Conservation (phyloP, 2,888 invertebrate genomes). For the Ennomos quercinarius region DNA sequence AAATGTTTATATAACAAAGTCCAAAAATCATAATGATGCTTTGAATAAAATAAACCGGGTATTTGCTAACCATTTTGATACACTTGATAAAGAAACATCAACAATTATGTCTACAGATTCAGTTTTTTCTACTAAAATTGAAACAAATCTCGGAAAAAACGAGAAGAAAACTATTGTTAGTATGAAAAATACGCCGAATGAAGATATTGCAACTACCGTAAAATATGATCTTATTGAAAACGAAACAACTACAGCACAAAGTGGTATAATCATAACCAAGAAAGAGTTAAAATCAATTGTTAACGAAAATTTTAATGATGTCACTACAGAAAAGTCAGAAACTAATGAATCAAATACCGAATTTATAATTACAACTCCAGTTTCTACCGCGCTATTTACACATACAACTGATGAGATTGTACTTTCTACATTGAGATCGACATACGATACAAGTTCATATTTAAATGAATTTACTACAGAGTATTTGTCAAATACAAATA, state of each 20-base stretch:
- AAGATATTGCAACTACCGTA: neutral
- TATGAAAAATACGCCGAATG: neutral
- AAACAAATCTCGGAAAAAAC: neutral
- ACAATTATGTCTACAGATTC: neutral
- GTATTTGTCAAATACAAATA: no score
- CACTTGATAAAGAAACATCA: neutral
- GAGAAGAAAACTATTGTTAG: neutral
- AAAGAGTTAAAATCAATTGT: no score
- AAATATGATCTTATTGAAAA: neutral
- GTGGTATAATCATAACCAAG: neutral
- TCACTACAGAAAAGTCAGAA: neutral
- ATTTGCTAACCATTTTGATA: constrained; percentile 2
- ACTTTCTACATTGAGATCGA: no score
- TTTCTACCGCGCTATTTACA: neutral
- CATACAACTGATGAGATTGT: neutral
- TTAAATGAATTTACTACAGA: constrained; percentile 2
- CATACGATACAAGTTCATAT: constrained; percentile 2
- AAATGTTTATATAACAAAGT: neutral
- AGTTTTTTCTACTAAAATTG: neutral
- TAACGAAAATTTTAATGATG: neutral
- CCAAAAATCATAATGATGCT: neutral
- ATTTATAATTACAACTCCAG: neutral
- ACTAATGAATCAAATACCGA: constrained; percentile 1
- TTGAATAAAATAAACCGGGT: constrained; percentile 1
- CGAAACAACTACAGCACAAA: neutral